Evolutionary conservation across 92 coral and sea anemone species (phyloP), one percentile per base, ranked within the genome.

Genomic region (Meandrina meandrites): DNA sequence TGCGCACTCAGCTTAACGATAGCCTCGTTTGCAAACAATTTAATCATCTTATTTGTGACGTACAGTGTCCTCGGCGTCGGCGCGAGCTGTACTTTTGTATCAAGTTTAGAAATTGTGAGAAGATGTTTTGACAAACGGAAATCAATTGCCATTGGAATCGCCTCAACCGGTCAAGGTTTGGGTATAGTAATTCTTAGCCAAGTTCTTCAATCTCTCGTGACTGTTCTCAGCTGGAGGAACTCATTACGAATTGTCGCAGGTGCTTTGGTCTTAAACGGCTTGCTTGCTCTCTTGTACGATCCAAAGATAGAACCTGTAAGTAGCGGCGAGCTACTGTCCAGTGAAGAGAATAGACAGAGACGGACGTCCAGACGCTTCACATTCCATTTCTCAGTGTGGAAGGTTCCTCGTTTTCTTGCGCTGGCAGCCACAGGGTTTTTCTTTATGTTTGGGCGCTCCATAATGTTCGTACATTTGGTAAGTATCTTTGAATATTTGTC

Each of bases 1-100:
- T 87, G 22, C 68, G 75, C 90, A 4, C 42, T 87, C 53, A 84
- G 90, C 37, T n/a, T 81, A 17, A 21, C 68, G 5, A 66, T 72
- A 56, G 86, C 90, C 31, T 87, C 90, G 35, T 87, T 81, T 47
- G 86, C 86, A 31, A 54, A 77, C 35, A 71, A 72, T 62, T 69
- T 87, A 16, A 74, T 70, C 12, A 27, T 72, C 21, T 56, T 87
- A 31, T 80, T 69, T 42, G 47, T 77, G 4, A 81, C 90, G 11
- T 87, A 56, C 17, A 30, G 78, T 7, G 4, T 88, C 60, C 30
- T 81, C 2, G 84, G 84, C 6, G 27, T 21, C 10, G 75, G 84
- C 1, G 75, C 70, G 14, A 9, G 57, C 8, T 34, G 72, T n/a
- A 48, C 51, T 18, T 58, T 81, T 3, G 11, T 81, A 2, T 60